A percentile compares a stretch with the other conserved stretches of the same genome.
Evolutionary conservation across 2,113 vertebrate species (phyloP).

Genomic region (Alligator sinensis): DNA sequence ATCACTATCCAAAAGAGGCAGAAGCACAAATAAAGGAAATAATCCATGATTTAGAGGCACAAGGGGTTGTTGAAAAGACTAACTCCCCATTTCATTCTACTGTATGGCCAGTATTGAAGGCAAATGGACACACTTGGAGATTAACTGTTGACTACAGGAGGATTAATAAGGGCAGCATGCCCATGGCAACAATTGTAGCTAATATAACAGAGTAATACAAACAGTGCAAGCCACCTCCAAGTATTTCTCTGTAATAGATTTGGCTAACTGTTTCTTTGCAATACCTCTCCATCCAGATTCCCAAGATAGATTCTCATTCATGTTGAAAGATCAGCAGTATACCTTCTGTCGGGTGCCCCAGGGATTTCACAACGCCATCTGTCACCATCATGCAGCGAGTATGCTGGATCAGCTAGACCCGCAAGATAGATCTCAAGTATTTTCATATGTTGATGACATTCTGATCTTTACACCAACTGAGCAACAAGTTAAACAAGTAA

Average conservation of each 20-base stretch:
- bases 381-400: too few relatives aligned
- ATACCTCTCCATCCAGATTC: background rate
- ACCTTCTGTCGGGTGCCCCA: too few relatives aligned
- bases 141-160: background rate
- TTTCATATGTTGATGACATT: too few relatives aligned
- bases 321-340: too few relatives aligned
- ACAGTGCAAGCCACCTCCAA: too few relatives aligned
- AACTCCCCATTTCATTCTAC: background rate
- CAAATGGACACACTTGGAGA: conserved; percentile 28
- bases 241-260: background rate
- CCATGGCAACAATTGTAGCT: conserved; percentile 1
- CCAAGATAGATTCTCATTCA: too few relatives aligned
- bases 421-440: too few relatives aligned
- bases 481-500: too few relatives aligned
- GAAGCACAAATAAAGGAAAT: background rate
- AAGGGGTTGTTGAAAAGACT: background rate
- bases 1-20: background rate
- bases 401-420: too few relatives aligned
- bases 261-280: background rate
- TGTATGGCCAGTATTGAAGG: conserved; percentile 30
- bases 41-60: background rate
- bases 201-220: background rate
- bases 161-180: conserved; percentile 10
- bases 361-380: too few relatives aligned
- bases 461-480: too few relatives aligned